Percentiles rank a stretch among this genome's conserved stretches.
phyloP scores from a whole-genome alignment of 2,797 vertebrate species.

The Pantherophis vulpinus region DNA sequence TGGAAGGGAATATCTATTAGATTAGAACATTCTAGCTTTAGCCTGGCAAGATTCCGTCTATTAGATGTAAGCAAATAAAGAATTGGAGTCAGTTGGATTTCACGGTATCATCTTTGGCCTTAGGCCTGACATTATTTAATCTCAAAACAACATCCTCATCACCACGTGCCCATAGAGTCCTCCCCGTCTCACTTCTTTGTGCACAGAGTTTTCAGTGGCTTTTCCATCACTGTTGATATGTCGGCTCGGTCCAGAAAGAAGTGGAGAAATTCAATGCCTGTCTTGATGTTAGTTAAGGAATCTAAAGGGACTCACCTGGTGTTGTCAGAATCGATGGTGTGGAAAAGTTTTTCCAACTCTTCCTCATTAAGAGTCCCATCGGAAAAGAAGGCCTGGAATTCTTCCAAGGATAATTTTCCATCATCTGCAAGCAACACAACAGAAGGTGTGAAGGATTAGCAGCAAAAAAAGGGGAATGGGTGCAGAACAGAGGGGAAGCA shows the following conservation, averaged over 20 bases:
- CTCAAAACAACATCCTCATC: neutral
- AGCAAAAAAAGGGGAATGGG: neutral
- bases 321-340: slow-evolving; percentile 96
- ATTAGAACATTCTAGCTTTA: neutral
- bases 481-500: neutral
- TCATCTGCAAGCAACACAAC: slow-evolving; percentile 82
- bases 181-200: neutral
- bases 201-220: too few species aligned
- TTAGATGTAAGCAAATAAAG: neutral
- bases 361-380: slow-evolving; percentile 92
- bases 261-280: neutral
- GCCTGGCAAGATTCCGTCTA: neutral
- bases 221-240: too few species aligned
- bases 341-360: slow-evolving; percentile 95
- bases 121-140: neutral
- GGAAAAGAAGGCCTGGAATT: slow-evolving; percentile 97
- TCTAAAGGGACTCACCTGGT: slow-evolving; percentile 82
- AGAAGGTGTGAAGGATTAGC: neutral
- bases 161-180: neutral
- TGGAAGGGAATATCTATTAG: too few species aligned
- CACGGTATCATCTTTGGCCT: neutral
- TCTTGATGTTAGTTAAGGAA: neutral
- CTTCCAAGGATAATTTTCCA: slow-evolving; percentile 94
- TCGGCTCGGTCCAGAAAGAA: neutral
- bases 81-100: neutral